phyloP scores from a whole-genome alignment of 2,888 invertebrate species.

The Epinotia ramella region DNA sequence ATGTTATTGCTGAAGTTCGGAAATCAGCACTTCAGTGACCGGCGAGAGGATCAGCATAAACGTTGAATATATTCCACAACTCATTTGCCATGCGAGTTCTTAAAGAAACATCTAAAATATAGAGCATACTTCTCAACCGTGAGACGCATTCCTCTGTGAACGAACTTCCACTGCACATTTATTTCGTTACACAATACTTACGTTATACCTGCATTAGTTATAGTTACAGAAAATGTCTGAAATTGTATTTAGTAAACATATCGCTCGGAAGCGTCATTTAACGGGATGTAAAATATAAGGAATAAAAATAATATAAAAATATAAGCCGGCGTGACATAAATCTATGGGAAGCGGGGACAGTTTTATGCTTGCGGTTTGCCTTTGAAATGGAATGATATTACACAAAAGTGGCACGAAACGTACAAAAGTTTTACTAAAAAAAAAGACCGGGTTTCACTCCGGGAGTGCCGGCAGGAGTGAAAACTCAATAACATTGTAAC shows the following conservation, averaged over 20 bases:
- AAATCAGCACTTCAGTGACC: no score
- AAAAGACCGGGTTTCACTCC: no score
- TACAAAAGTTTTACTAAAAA: neutral
- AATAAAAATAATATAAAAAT: no score
- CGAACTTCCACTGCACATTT: slow-evolving; percentile 16
- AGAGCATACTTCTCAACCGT: neutral
- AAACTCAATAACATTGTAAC: no score
- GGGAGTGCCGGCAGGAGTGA: no score
- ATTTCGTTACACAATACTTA: slow-evolving; percentile 13
- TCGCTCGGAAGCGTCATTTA: slow-evolving; percentile 23
- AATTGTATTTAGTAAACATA: slow-evolving; percentile 19
- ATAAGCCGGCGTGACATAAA: slow-evolving; percentile 20
- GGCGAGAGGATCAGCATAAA: no score
- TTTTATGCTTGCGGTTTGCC: slow-evolving; percentile 33
- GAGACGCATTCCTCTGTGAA: slow-evolving; percentile 21
- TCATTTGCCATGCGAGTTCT: neutral
- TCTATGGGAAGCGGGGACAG: slow-evolving; percentile 27
- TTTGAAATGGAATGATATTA: slow-evolving; percentile 29
- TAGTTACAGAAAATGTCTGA: neutral
- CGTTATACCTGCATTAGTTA: neutral
- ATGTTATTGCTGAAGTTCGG: no score
- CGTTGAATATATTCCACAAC: neutral
- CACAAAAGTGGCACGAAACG: neutral
- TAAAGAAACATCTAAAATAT: neutral
- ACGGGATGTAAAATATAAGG: slow-evolving; percentile 29